Conservation (phyloP, 1,140 invertebrate genomes). For the Drosophila orosa region DNA sequence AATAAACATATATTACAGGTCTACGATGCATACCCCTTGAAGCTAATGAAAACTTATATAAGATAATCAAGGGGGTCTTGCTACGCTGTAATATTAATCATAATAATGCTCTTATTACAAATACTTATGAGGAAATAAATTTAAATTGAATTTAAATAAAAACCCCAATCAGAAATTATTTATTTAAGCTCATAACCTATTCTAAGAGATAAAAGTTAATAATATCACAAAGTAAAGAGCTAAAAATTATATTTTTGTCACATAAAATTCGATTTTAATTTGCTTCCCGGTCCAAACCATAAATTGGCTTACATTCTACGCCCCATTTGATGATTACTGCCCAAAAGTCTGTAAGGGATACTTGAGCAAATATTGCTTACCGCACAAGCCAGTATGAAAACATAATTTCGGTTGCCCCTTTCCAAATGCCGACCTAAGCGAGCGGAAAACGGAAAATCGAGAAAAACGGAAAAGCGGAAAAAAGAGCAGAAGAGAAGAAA, state of each 20-base stretch:
- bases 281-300: background rate
- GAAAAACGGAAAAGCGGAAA: conserved; percentile 5
- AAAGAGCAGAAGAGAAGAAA: conserved; percentile 5
- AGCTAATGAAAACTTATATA: too few relatives aligned
- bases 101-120: background rate
- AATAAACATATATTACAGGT: too few relatives aligned
- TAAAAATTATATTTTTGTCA: background rate
- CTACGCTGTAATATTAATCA: background rate
- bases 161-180: background rate
- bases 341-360: conserved; percentile 34
- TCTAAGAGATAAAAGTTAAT: too few relatives aligned
- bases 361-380: conserved; percentile 49
- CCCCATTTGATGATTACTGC: conserved; percentile 39
- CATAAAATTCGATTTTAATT: background rate
- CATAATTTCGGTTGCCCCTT: conserved; percentile 43
- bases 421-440: conserved; percentile 42
- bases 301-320: conserved; percentile 7
- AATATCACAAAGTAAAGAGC: background rate
- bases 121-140: background rate
- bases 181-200: background rate
- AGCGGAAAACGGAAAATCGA: conserved; percentile 49
- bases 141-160: background rate
- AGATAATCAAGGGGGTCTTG: too few relatives aligned
- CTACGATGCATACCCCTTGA: too few relatives aligned
- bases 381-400: conserved; percentile 47